Evolutionary conservation across 2,888 invertebrate genomes (phyloP).

Genomic region (Apamea anceps): DNA sequence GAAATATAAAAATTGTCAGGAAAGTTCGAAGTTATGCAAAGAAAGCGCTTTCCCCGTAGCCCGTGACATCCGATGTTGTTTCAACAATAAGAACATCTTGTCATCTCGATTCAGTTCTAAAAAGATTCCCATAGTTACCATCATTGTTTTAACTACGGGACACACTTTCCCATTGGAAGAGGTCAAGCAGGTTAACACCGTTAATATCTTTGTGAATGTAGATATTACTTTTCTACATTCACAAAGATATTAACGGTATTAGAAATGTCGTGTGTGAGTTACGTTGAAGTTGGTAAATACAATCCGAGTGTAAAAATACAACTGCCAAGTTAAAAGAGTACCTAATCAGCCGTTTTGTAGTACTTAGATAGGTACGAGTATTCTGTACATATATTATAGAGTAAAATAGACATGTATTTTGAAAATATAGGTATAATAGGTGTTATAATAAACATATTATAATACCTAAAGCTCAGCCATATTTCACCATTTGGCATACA

Average conservation of each 20-base stretch:
- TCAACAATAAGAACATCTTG: slow-evolving; percentile 23
- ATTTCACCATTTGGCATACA: too few relatives aligned
- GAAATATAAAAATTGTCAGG: neutral
- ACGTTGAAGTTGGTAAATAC: neutral
- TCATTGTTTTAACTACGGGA: slow-evolving; percentile 44
- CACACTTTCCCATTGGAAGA: slow-evolving; percentile 35
- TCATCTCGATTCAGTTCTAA: slow-evolving; percentile 24
- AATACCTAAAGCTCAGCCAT: too few relatives aligned
- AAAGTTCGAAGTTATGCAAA: slow-evolving; percentile 25
- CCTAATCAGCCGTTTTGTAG: neutral
- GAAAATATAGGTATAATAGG: too few relatives aligned
- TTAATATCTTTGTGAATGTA: slow-evolving; percentile 27
- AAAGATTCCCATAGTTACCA: slow-evolving; percentile 27
- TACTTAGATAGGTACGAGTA: neutral
- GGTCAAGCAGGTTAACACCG: slow-evolving; percentile 26
- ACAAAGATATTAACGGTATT: too few relatives aligned
- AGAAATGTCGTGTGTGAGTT: slow-evolving; percentile 6
- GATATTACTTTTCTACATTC: neutral
- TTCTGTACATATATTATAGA: too few relatives aligned
- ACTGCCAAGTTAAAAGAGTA: neutral
- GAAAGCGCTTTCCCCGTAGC: slow-evolving; percentile 33
- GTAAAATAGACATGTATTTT: too few relatives aligned
- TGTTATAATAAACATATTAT: too few relatives aligned
- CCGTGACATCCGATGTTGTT: slow-evolving; percentile 13
- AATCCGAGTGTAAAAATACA: neutral